These are phyloP conservation scores for Vidua macroura DNA, from an alignment of 2,113 vertebrate genomes.

Conservation along the genomic window DNA sequence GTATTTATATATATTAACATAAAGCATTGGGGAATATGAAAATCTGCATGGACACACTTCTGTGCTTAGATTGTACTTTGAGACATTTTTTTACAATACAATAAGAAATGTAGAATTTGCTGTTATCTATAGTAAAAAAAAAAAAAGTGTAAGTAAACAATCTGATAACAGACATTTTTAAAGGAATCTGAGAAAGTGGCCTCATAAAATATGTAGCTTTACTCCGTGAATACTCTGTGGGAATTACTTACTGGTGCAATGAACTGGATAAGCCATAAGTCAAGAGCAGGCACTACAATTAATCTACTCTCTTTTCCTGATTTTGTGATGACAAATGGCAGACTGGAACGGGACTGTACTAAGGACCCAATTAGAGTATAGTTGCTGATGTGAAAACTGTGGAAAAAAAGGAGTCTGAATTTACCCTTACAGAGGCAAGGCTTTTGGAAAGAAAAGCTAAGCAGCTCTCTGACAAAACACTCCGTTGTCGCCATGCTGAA, in stretches of 20 bases:
- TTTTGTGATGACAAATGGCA: not conserved
- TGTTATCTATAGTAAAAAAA: not conserved
- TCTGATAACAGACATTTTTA: not conserved
- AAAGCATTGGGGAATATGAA: not conserved
- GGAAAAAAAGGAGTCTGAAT: not conserved
- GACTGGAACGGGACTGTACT: not conserved
- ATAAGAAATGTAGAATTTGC: not conserved
- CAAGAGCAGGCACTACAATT: not conserved
- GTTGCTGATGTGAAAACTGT: not conserved
- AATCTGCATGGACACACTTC: not conserved
- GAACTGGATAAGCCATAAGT: not conserved
- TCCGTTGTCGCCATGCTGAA: fast-evolving
- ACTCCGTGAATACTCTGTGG: not conserved
- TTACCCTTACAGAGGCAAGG: not conserved
- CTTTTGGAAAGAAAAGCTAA: not conserved
- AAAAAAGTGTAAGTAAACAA: not conserved
- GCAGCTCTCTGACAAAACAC: not conserved
- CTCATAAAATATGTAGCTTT: not conserved
- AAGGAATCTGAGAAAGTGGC: not conserved
- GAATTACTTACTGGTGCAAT: not conserved
- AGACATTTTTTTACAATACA: not conserved
- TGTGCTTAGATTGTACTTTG: not conserved
- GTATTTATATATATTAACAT: not conserved
- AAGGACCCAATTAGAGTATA: not conserved
- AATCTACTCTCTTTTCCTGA: not conserved